phyloP scores from a whole-genome alignment of 2,113 vertebrate genomes.

The Prochilodus magdalenae region DNA sequence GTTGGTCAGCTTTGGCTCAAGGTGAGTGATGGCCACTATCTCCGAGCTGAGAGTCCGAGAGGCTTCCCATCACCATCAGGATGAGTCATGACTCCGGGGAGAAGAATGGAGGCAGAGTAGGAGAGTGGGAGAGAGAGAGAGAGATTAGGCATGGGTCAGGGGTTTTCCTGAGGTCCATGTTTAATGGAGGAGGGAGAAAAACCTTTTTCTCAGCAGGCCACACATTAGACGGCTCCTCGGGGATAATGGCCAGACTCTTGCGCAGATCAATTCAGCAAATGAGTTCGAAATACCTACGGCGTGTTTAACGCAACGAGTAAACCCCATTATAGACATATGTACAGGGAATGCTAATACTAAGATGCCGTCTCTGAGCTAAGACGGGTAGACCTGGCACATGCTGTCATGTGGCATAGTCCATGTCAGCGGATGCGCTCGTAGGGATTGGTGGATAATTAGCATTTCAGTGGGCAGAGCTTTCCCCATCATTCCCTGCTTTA shows the following conservation, averaged over 20 bases:
- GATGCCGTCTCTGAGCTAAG: not conserved
- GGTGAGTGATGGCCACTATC: slow-evolving; percentile 22
- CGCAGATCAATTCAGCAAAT: slow-evolving; percentile 15
- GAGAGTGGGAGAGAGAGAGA: slow-evolving; percentile 5
- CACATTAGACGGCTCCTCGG: slow-evolving; percentile 1
- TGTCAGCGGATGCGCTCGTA: not conserved
- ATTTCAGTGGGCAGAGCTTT: not conserved
- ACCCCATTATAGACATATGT: not conserved
- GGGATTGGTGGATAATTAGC: not conserved
- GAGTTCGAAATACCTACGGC: slow-evolving; percentile 1
- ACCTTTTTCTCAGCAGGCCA: slow-evolving; percentile 11
- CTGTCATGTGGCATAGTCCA: not conserved
- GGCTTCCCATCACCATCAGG: slow-evolving; percentile 17
- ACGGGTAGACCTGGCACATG: not conserved
- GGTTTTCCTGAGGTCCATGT: slow-evolving; percentile 39
- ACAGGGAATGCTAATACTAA: not conserved
- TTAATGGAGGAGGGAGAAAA: slow-evolving; percentile 34
- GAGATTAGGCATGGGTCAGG: slow-evolving; percentile 32
- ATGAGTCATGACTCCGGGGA: slow-evolving; percentile 12
- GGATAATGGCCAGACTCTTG: not conserved
- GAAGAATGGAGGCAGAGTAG: not conserved
- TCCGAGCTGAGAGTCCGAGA: slow-evolving; percentile 16
- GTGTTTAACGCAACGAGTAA: not conserved
- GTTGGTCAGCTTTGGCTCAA: slow-evolving; percentile 13
- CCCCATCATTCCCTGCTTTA: not conserved